Base-by-base conservation (phyloP, 2,113 vertebrate genomes). In the Oryzias woworae region DNA sequence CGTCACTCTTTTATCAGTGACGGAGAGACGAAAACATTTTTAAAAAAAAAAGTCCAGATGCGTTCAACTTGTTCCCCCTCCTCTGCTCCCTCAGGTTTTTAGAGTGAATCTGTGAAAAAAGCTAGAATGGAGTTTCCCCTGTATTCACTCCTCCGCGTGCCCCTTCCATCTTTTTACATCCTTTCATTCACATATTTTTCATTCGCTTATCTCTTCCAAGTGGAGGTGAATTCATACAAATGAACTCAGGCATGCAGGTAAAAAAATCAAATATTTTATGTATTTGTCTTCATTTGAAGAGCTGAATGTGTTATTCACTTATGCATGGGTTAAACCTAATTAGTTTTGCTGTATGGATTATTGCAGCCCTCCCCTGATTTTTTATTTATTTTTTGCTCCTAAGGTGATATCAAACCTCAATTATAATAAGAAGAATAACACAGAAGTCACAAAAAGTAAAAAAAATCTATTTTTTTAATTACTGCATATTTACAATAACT, bases 31-130 rank as follows among this genome's bases (percentile, higher is more conserved):
- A 4, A 56, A 66, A 53, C 53, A 43, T 53, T 20, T 3, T 1
- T 16, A 14, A 62, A 17, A 75, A 36, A 80, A 83, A 85, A 87
- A 88, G 75, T 80, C 82, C 82, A 73, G 52, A 84, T 28, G 28
- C 46, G 49, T 48, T 18, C 8, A 1, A 62, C 48, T 83, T 55
- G 66, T 84, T 84, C 85, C 85, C 85, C 85, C 83, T 84, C 87
- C 83, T 78, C 87, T 82, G 81, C 83, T 87, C 83, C 83, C 45
- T 4, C 55, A 50, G 12, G 17, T 64, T 74, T 77, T 88, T 63
- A 43, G 3, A 53, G n/a, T 68, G 61, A 81, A 73, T 83, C 64
- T 60, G 57, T 74, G 73, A 73, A 58, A 85, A 83, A 68, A 36
- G 36, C 61, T 18, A 80, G 71, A 85, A n/a, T 67, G 74, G 17